Percentiles rank a stretch among this genome's conserved stretches.
phyloP scores from a whole-genome alignment of 2,797 vertebrate genomes.

The Aplochiton taeniatus region DNA sequence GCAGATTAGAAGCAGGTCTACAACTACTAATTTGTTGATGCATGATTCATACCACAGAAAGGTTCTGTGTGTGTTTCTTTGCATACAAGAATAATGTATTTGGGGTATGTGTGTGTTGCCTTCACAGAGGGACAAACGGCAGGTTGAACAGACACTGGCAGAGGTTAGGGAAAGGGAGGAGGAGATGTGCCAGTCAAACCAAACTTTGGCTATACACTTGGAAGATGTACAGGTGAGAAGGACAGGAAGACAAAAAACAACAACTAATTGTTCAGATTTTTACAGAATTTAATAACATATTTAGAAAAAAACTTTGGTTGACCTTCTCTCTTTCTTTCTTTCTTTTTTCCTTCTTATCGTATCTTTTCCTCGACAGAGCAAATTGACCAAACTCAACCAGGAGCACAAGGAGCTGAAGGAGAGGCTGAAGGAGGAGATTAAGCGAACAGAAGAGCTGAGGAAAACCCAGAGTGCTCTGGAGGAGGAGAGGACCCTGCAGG shows the following conservation, averaged over 20 bases:
- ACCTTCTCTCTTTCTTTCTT: background rate
- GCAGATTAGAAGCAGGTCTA: background rate
- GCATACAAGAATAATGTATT: too few species aligned
- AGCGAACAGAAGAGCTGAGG: slow-evolving; percentile 83
- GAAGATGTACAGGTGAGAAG: slow-evolving; percentile 83
- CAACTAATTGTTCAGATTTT: too few species aligned
- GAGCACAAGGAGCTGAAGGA: slow-evolving; percentile 85
- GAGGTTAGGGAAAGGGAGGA: slow-evolving; percentile 79
- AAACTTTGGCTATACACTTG: slow-evolving; percentile 78
- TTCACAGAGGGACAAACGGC: slow-evolving; percentile 81
- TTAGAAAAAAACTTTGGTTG: background rate
- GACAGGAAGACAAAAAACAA: too few species aligned
- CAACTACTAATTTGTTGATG: background rate
- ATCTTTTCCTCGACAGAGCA: slow-evolving; percentile 72
- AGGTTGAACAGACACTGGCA: slow-evolving; percentile 76
- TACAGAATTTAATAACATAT: too few species aligned
- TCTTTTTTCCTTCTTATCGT: background rate
- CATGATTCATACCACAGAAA: background rate
- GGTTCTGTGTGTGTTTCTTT: background rate
- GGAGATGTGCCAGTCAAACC: slow-evolving; percentile 77
- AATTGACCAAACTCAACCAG: slow-evolving; percentile 75
- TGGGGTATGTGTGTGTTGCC: background rate
- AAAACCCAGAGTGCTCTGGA: slow-evolving; percentile 84
- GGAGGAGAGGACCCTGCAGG: slow-evolving; percentile 82
- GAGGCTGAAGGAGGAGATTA: slow-evolving; percentile 81